Evolutionary conservation across 1,140 invertebrate genomes (phyloP).

Genomic region (Lerema accius): DNA sequence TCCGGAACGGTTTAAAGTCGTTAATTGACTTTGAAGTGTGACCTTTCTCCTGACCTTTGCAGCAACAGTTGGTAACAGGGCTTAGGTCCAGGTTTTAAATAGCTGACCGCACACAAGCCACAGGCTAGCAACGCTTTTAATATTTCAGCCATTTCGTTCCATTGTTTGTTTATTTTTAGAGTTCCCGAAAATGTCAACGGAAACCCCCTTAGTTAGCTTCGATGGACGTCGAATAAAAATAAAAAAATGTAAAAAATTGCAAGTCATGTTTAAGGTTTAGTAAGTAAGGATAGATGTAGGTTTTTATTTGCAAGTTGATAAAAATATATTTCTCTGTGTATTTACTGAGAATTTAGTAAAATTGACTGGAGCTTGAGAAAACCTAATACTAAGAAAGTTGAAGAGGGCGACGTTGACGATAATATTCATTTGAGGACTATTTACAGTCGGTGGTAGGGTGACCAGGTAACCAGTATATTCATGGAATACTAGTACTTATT

Average conservation of each 20-base stretch:
- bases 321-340: background rate
- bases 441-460: slow-evolving; percentile 9
- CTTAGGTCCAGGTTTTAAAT: slow-evolving; percentile 10
- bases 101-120: background rate
- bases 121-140: too few relatives aligned
- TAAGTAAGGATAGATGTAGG: too few relatives aligned
- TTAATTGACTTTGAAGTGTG: slow-evolving; percentile 29
- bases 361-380: background rate
- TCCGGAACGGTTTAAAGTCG: slow-evolving; percentile 17
- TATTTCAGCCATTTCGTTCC: too few relatives aligned
- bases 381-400: background rate
- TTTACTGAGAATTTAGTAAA: background rate
- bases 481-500: too few relatives aligned
- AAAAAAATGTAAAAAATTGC: too few relatives aligned
- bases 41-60: slow-evolving; percentile 24
- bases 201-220: too few relatives aligned
- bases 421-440: slow-evolving; percentile 17
- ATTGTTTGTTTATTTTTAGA: too few relatives aligned
- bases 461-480: too few relatives aligned
- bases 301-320: background rate
- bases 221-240: too few relatives aligned
- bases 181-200: too few relatives aligned
- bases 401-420: slow-evolving; percentile 3
- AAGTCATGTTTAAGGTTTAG: too few relatives aligned
- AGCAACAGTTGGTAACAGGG: slow-evolving; percentile 7